Conservation (phyloP, 2,888 invertebrate genomes). For the Notodonta dromedarius region DNA sequence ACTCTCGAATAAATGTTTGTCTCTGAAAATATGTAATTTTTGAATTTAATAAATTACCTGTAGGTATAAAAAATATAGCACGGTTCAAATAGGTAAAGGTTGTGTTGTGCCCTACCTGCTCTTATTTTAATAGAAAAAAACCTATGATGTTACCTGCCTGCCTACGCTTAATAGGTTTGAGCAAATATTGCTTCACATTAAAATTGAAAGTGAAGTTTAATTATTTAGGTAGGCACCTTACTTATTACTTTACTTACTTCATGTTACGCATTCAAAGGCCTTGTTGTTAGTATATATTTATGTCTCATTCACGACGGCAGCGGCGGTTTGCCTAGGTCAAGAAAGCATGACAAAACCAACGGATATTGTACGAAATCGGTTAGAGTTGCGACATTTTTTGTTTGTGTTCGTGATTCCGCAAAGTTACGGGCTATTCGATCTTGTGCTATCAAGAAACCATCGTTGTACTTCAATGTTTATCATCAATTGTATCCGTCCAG, state of each 20-base stretch:
- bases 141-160: background rate
- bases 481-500: background rate
- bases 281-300: conserved; percentile 11
- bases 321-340: conserved; percentile 48
- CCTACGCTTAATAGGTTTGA: background rate
- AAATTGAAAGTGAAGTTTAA: too few species aligned
- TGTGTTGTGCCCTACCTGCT: conserved; percentile 28
- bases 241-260: too few species aligned
- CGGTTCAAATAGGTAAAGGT: background rate
- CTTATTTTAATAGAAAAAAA: too few species aligned
- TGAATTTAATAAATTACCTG: too few species aligned
- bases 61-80: background rate
- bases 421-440: conserved; percentile 20
- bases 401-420: conserved; percentile 22
- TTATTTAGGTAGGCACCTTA: too few species aligned
- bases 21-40: too few species aligned
- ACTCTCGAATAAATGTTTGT: background rate
- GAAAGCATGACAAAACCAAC: conserved; percentile 50
- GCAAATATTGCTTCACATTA: too few species aligned
- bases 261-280: conserved; percentile 1
- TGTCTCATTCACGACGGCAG: background rate
- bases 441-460: conserved; percentile 5
- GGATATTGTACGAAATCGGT: conserved; percentile 35
- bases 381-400: conserved; percentile 39
- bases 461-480: background rate